These are phyloP conservation scores for Bombyx mori DNA, from an alignment of 1,140 invertebrate species.

Conservation along the genomic window ASM3026992v2 NC_085115.1:9242001-9242500, in stretches of 20 bases:
- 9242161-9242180: conserved; percentile 39
- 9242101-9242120: conserved; percentile 33
- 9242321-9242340: conserved; percentile 46
- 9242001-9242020: no score
- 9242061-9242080: conserved; percentile 27
- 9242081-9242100: conserved; percentile 25
- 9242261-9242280: conserved; percentile 30
- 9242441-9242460: conserved; percentile 63
- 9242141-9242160: conserved; percentile 69
- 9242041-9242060: conserved; percentile 47
- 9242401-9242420: conserved; percentile 70
- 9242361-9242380: conserved; percentile 65
- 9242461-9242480: conserved; percentile 60
- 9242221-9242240: conserved; percentile 66
- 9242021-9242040: conserved; percentile 59
- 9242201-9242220: conserved; percentile 62
- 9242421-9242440: conserved; percentile 70
- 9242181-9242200: conserved; percentile 66
- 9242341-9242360: conserved; percentile 48
- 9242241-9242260: conserved; percentile 53
- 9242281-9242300: conserved; percentile 24
- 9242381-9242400: conserved; percentile 65
- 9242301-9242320: conserved; percentile 18
- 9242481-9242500: conserved; percentile 53
- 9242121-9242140: conserved; percentile 46